phyloP scores from a whole-genome alignment of 2,797 vertebrate genomes.

The Glyptemys insculpta region DNA sequence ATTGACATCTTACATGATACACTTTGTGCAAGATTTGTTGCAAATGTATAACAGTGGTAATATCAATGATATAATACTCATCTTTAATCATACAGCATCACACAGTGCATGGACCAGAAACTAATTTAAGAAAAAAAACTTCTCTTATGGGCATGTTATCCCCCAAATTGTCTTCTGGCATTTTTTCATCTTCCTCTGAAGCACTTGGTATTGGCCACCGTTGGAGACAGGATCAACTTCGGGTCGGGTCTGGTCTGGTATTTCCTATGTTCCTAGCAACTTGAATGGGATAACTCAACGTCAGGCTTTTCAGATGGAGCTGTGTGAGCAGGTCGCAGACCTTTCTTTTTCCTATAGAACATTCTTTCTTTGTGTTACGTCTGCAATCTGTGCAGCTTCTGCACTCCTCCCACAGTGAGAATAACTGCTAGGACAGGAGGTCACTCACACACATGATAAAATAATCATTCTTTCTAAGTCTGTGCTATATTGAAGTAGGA shows the following conservation, averaged over 20 bases:
- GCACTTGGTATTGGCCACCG: background rate
- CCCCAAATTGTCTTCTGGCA: background rate
- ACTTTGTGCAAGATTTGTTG: too few relatives aligned
- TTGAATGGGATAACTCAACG: background rate
- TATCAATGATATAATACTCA: too few relatives aligned
- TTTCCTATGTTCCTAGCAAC: background rate
- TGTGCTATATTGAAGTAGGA: constrained; percentile 8
- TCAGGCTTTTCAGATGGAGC: constrained; percentile 11
- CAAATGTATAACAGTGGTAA: too few relatives aligned
- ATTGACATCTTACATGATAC: too few relatives aligned
- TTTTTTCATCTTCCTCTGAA: background rate
- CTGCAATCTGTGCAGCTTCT: background rate
- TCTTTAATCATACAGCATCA: too few relatives aligned
- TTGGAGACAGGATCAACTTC: background rate
- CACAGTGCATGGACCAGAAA: background rate
- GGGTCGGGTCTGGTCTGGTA: background rate
- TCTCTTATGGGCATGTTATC: background rate
- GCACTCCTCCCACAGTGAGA: constrained; percentile 42
- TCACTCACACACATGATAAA: constrained; percentile 54
- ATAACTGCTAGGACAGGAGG: constrained; percentile 43
- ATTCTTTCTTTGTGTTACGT: background rate
- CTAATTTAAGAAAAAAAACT: background rate
- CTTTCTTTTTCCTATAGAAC: background rate
- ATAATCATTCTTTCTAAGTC: constrained; percentile 53
- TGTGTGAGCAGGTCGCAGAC: background rate